A percentile compares a stretch with the other conserved stretches of the same genome.
Conservation (phyloP, 1,140 invertebrate genomes). For the Lepidostoma basale region DNA sequence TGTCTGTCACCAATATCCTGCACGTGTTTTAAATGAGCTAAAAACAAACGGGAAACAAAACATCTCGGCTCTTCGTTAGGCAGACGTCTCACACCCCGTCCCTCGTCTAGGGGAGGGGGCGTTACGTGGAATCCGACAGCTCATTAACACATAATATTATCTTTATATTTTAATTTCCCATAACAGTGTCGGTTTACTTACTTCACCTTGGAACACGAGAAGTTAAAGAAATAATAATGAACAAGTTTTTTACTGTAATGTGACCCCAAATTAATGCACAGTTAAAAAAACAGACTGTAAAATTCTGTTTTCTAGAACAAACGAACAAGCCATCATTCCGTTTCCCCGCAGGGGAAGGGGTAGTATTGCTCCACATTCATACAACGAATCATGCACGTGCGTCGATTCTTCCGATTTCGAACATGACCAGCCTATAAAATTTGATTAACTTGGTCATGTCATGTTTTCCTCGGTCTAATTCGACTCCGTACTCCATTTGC, state of each 20-base stretch:
- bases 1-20: conserved; percentile 18
- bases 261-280: no score
- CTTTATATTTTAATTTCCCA: conserved; percentile 26
- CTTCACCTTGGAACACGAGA: background rate
- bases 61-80: background rate
- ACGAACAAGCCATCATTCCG: no score
- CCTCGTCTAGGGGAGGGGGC: background rate
- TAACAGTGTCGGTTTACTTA: conserved; percentile 21
- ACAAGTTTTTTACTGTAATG: no score
- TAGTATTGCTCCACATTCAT: no score
- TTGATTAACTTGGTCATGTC: no score
- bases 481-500: no score
- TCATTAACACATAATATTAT: conserved; percentile 31
- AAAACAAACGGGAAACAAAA: conserved; percentile 16
- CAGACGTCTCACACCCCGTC: background rate
- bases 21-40: conserved; percentile 22
- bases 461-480: no score
- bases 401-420: no score
- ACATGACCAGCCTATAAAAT: no score
- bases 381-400: no score
- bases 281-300: no score
- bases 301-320: background rate
- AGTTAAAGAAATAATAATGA: background rate
- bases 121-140: background rate
- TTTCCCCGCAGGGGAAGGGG: background rate